Base-by-base conservation (phyloP, 2,797 vertebrate genomes). In the Poecilia velifera region DNA sequence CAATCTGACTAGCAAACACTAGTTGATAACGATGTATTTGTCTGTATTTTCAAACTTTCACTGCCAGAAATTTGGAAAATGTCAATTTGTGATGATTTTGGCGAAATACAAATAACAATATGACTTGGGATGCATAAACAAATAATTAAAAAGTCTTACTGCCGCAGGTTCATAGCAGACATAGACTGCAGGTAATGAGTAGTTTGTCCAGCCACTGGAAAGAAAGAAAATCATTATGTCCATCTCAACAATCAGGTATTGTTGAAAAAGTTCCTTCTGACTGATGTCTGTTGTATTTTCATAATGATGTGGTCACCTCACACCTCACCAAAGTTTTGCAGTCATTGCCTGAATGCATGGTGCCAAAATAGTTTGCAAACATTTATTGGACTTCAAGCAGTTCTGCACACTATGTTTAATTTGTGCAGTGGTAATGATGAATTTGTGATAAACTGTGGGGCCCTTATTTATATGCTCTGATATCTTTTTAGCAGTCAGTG, bases 221-320 rank as follows among this genome's bases (percentile, higher is more conserved):
- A 71, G 41, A 70, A 70, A 70, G 6, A 43, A 45, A 70, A 70
- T n/a, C 68, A 71, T 71, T 71, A 71, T 71, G 25, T 28, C 6
- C 22, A 71, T 70, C 10, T 70, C 36, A 70, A 13, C 14, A 45
- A 45, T 14, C 14, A 45, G 41, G 12, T 45, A 16, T 43, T 71
- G 2, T 68, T 68, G 31, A 64, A 66, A 39, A 66, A 0, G 18
- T 66, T 22, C 7, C 31, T 36, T 36, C 62, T 64, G 59, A 34
- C 6, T 36, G 28, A 66, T 36, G 34, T 64, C 31, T 66, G 31
- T 16, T 62, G 13, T 62, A 7, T 8, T 62, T 57, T 62, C 14
- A 34, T 62, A 62, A 31, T 62, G 57, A 34, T 16, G 5, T 62
- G 28, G 34, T 14, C 28, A 18, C 6, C 31, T 25, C 10, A 70